Evolutionary conservation across 2,888 invertebrate genomes (phyloP), one percentile per base, ranked within the genome.

Genomic region (Rhagonycha fulva): DNA sequence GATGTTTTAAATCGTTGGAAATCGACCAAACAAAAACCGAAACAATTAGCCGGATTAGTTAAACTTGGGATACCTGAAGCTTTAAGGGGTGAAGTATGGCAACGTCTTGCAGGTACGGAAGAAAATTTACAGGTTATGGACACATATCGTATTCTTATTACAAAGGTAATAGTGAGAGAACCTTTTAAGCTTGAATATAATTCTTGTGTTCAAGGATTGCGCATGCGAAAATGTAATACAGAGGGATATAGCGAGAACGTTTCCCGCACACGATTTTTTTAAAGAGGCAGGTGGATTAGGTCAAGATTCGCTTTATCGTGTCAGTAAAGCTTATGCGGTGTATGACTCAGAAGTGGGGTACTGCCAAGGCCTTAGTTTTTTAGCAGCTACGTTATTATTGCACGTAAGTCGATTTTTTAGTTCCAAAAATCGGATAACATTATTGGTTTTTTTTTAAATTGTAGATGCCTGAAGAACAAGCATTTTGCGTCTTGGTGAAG

Each of bases 401-500:
- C 99, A 99, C 87, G 98, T 98, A 87, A 92, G 94, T 92, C 19
- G 71, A 70, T 24, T 71, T 23, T 71, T 71, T 26, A 23, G 14
- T 26, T 67, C 14, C 60, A 76, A 24, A 12, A 9, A 68, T 66
- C 62, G 19, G 19, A 19, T 19, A 19, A 19, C 19, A 70, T 47
- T 80, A n/a, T n/a, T n/a, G n/a, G 71, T 71, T 79, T 67, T 68
- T 62, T 32, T 32, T 61, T n/a, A 12, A 77, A 82, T 85, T 88
- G 79, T 86, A 99, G 98, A 99, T 99, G 98, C 98, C 99, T 0
- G 99, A 99, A 89, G 99, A 99, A 87, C 98, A 99, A 90, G 98
- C 99, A 0, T 99, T 99, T 88, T 97, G 97, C 86, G 95, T 99
- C 14, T 89, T 99, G 72, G 97, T 98, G 2, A 95, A 96, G 81